Conservation (phyloP, 2,888 invertebrate genomes). For the Drosophila planitibia region DNA sequence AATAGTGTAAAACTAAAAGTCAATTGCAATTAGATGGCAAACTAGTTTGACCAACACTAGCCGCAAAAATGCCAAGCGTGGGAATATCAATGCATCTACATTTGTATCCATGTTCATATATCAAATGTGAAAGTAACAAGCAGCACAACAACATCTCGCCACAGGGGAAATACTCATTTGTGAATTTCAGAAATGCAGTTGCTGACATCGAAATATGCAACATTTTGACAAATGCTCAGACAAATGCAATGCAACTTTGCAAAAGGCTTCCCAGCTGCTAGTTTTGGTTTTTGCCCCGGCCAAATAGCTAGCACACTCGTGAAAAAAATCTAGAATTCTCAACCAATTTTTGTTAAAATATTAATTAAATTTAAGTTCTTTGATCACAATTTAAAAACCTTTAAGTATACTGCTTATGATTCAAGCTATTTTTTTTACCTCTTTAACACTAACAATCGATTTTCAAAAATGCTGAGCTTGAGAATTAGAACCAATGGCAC, state of each 20-base stretch:
- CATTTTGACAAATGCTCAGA: slow-evolving; percentile 77
- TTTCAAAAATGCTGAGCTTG: background rate
- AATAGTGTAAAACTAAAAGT: slow-evolving; percentile 28
- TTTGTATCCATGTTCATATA: slow-evolving; percentile 4
- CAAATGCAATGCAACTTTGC: slow-evolving; percentile 66
- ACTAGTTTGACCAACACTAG: slow-evolving; percentile 49
- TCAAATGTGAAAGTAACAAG: slow-evolving; percentile 29
- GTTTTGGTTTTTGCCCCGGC: slow-evolving; percentile 1
- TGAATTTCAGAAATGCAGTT: slow-evolving; percentile 66
- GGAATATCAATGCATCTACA: background rate
- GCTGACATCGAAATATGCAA: slow-evolving; percentile 76
- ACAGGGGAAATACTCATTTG: slow-evolving; percentile 50
- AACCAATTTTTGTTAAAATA: background rate
- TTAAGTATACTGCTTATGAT: background rate
- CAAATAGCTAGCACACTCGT: slow-evolving; percentile 4
- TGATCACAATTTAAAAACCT: background rate
- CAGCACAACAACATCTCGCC: slow-evolving; percentile 2
- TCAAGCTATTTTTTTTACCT: background rate
- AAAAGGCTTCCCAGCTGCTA: slow-evolving; percentile 23
- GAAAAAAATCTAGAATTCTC: background rate
- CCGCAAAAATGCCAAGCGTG: slow-evolving; percentile 19
- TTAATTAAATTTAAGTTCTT: background rate
- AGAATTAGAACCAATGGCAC: background rate
- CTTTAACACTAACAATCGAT: background rate
- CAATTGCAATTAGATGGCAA: slow-evolving; percentile 59